Evolutionary conservation across 2,113 vertebrate species (phyloP), one percentile per base, ranked within the genome.

Genomic region (Paedocypris sp.): DNA sequence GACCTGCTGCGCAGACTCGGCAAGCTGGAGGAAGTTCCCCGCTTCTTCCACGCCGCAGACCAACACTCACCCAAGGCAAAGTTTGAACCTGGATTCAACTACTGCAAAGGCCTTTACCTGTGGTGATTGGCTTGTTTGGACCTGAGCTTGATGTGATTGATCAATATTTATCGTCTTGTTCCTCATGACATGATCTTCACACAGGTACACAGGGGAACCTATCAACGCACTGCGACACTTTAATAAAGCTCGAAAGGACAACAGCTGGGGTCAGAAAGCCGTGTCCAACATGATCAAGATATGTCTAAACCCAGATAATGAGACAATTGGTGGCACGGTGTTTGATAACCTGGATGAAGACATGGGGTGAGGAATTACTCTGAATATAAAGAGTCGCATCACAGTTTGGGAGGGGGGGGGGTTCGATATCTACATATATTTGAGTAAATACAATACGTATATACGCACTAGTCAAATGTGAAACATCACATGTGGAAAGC

Each of bases 231-330:
- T 88, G 45, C 75, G 53, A 25, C 77, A 76, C 53, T 78, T 86
- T 19, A 84, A 77, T 47, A 79, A 82, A 68, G 77, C 75, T 1
- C 74, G 81, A 22, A 83, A 79, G 42, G 78, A 81, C 61, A 64
- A 62, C 10, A 67, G 72, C 0, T 85, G 82, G 78, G 78, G 75
- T 16, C 77, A 74, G 43, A 74, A 39, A 4, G 79, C 77, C 39
- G 43, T 75, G 29, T 77, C 56, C n/a, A 60, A 47, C 59, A 82
- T 83, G 77, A 71, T 86, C 47, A 79, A 81, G 16, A 80, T 88
- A 66, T 82, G 75, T 35, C 79, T 85, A 12, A 83, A 86, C 68
- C 83, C 82, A 2, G 83, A 88, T 67, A 78, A 75, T 0, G 77
- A 85, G 51, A 67, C 81, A 3, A 12, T 87, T 36, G 84, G 80